A percentile compares a stretch with the other conserved stretches of the same genome.
phyloP scores from a whole-genome alignment of 2,797 vertebrate genomes.

The Siniperca scherzeri region DNA sequence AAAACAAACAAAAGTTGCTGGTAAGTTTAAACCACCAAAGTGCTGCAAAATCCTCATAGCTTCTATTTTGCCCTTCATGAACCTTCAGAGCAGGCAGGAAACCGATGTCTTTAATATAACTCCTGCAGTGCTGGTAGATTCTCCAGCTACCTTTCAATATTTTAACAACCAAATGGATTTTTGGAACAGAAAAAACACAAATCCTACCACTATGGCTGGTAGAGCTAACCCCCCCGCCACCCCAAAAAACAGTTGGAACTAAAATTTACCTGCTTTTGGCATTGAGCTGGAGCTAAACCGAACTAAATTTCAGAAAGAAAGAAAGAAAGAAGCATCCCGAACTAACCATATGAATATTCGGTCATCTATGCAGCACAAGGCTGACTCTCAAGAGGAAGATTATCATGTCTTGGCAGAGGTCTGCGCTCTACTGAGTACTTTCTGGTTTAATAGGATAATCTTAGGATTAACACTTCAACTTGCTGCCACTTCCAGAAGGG shows the following conservation, averaged over 20 bases:
- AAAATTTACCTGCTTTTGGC: not conserved
- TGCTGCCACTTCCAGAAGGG: not conserved
- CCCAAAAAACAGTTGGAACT: not conserved
- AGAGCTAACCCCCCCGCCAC: no score
- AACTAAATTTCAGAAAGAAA: not conserved
- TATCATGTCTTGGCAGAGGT: not conserved
- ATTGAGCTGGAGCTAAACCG: not conserved
- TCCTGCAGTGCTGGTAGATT: not conserved
- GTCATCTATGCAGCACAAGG: not conserved
- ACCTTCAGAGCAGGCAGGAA: not conserved
- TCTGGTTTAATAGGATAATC: slow-evolving; percentile 40
- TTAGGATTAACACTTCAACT: slow-evolving; percentile 30
- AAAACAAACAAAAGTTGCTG: not conserved
- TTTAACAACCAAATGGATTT: not conserved
- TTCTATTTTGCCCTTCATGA: not conserved
- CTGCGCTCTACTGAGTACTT: not conserved
- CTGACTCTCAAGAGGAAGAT: slow-evolving; percentile 7
- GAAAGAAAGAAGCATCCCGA: not conserved
- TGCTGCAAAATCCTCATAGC: not conserved
- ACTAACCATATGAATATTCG: not conserved
- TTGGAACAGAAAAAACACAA: not conserved
- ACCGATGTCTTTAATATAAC: slow-evolving; percentile 16
- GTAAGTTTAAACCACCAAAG: not conserved
- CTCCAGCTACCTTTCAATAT: slow-evolving; percentile 7
- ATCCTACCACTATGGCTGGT: not conserved